Evolutionary conservation across 2,113 vertebrate species (phyloP).

Genomic region (Peucedramus taeniatus): DNA sequence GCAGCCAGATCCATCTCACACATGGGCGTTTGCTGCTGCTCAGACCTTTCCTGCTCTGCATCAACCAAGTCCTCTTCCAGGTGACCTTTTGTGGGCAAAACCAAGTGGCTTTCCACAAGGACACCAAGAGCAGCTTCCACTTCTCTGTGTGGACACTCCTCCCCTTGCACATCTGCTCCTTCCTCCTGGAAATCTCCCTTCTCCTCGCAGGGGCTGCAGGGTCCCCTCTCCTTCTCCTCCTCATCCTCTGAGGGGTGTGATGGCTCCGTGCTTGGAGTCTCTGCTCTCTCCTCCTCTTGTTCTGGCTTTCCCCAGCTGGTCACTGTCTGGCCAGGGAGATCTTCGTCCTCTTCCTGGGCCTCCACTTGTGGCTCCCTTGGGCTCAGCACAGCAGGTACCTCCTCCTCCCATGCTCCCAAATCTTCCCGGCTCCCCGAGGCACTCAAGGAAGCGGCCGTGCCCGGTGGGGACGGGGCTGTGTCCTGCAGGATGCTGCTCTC

Average conservation of each 20-base stretch:
- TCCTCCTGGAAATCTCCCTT: background rate
- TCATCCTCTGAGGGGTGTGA: background rate
- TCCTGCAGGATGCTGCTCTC: background rate
- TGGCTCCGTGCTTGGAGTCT: background rate
- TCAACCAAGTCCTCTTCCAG: background rate
- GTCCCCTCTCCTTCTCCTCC: background rate
- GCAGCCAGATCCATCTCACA: background rate
- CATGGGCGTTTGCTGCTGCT: background rate
- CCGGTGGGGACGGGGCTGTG: rapidly evolving
- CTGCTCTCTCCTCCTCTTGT: background rate
- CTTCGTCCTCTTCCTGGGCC: background rate
- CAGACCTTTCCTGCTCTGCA: background rate
- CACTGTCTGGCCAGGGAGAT: background rate
- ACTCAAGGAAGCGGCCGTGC: rapidly evolving
- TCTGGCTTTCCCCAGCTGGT: background rate
- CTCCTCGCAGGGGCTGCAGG: background rate
- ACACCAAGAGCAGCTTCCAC: background rate
- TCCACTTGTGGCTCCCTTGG: background rate
- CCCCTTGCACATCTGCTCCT: background rate
- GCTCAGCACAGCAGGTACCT: background rate
- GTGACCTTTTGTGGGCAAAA: background rate
- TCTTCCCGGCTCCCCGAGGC: background rate
- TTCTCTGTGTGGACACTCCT: background rate
- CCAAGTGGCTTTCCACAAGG: background rate
- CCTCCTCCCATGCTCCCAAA: background rate